These are phyloP conservation scores for Coluber constrictor DNA, from an alignment of 2,797 vertebrate genomes.

Conservation along the genomic window DNA sequence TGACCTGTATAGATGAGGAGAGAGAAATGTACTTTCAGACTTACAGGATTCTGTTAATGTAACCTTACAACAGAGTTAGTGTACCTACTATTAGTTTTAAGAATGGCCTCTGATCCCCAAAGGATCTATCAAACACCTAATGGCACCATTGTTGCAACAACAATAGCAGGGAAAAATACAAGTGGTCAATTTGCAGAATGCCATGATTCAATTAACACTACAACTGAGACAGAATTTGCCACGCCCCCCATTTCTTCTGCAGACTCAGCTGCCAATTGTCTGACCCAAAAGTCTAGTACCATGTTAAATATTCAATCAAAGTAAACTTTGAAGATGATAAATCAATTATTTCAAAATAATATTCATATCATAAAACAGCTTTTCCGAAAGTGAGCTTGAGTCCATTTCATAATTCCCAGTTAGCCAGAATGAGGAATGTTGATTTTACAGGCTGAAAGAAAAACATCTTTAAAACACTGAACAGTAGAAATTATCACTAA, in stretches of 20 bases:
- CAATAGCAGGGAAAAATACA: background rate
- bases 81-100: background rate
- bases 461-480: conserved; percentile 29
- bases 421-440: background rate
- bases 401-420: background rate
- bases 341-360: background rate
- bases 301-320: conserved; percentile 14
- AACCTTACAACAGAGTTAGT: background rate
- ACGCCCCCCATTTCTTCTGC: background rate
- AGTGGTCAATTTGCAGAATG: background rate
- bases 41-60: background rate
- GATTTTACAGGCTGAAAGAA: background rate
- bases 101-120: background rate
- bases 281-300: background rate
- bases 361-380: background rate
- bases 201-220: background rate
- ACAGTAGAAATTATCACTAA: conserved; percentile 30
- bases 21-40: background rate
- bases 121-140: background rate
- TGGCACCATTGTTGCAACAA: background rate
- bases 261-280: background rate
- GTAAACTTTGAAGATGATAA: conserved; percentile 18
- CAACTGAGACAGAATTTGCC: background rate
- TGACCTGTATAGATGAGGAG: background rate
- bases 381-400: background rate